These are phyloP conservation scores for Cloeon dipterum DNA, from an alignment of 2,888 invertebrate species.

Conservation along the genomic window DNA sequence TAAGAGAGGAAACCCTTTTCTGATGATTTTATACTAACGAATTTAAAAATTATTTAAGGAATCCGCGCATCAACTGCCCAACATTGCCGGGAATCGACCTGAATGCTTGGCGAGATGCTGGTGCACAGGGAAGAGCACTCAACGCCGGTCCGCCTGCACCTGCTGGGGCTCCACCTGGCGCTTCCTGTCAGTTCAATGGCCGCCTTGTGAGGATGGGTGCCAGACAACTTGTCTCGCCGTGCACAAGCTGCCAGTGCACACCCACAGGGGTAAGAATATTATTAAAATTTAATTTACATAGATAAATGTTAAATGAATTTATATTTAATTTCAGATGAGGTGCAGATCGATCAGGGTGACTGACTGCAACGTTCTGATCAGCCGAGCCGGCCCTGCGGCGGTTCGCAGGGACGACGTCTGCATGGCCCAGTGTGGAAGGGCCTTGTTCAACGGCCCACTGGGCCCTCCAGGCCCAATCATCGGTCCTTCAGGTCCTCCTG, in stretches of 20 bases:
- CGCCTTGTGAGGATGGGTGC: conserved; percentile 56
- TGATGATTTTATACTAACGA: not conserved
- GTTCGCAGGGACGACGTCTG: conserved; percentile 71
- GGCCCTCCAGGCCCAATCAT: not conserved
- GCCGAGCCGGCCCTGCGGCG: conserved; percentile 63
- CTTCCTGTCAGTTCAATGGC: conserved; percentile 48
- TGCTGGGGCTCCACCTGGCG: not conserved
- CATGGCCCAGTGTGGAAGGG: conserved; percentile 58
- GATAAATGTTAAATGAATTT: conserved; percentile 1
- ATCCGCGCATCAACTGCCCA: conserved; percentile 65
- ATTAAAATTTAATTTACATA: conserved; percentile 2
- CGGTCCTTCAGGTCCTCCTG: not conserved
- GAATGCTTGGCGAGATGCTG: conserved; percentile 61
- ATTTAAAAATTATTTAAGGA: conserved; percentile 22
- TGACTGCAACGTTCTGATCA: conserved; percentile 59
- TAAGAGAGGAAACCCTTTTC: conserved; percentile 17
- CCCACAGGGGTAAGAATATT: conserved; percentile 43
- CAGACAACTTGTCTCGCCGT: conserved; percentile 72
- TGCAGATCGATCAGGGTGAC: conserved; percentile 73
- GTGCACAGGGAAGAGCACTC: conserved; percentile 44
- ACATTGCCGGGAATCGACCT: conserved; percentile 61
- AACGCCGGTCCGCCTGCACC: too few species aligned
- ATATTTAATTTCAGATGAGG: conserved; percentile 36
- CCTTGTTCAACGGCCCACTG: not conserved
- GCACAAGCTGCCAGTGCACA: conserved; percentile 73